phyloP scores from a whole-genome alignment of 2,797 vertebrate species.

The Diplodus sargus region DNA sequence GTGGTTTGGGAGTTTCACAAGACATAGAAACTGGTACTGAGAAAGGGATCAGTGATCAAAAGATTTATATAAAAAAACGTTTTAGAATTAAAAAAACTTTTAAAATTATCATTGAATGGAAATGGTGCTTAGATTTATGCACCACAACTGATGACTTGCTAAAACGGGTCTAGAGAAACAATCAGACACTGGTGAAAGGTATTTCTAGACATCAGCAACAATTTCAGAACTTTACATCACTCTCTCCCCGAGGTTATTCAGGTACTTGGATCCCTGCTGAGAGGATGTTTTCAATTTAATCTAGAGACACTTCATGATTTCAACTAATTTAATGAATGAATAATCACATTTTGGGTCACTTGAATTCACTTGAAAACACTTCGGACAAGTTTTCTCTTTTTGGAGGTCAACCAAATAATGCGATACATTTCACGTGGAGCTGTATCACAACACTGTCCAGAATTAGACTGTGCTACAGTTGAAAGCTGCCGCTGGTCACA shows the following conservation, averaged over 20 bases:
- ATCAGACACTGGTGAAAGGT: not conserved
- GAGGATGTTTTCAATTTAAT: not conserved
- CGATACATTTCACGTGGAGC: not conserved
- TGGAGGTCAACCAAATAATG: not conserved
- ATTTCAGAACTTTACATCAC: not conserved
- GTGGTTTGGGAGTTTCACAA: not conserved
- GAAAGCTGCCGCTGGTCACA: slow-evolving; percentile 34
- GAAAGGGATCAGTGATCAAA: not conserved
- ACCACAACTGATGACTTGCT: too few relatives aligned
- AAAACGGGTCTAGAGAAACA: not conserved
- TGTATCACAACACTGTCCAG: slow-evolving; percentile 27
- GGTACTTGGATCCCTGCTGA: not conserved
- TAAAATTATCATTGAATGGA: not conserved
- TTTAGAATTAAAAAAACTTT: not conserved
- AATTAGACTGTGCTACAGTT: slow-evolving; percentile 42
- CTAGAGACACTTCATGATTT: not conserved
- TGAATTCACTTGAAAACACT: not conserved
- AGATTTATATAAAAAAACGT: not conserved
- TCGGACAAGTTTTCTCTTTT: too few relatives aligned
- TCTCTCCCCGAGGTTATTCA: not conserved
- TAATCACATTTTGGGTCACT: not conserved
- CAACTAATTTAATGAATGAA: not conserved
- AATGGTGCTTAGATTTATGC: not conserved
- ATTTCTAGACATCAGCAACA: not conserved
- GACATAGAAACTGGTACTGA: not conserved